These are phyloP conservation scores for Ibidorhyncha struthersii DNA, from an alignment of 2,113 vertebrate genomes.

Conservation along the genomic window DNA sequence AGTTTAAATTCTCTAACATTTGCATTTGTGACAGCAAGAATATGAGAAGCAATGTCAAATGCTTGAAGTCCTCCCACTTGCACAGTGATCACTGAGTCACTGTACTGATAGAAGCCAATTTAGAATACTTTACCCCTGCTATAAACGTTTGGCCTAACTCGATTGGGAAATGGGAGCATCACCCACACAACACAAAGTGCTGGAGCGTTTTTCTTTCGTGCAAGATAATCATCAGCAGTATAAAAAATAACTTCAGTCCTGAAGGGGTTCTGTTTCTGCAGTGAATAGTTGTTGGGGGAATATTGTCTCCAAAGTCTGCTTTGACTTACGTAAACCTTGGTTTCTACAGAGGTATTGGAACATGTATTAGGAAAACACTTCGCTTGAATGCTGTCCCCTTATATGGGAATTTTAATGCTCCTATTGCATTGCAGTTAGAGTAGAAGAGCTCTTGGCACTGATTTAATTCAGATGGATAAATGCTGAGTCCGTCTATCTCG, in stretches of 20 bases:
- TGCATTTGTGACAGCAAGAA: slow-evolving; percentile 20
- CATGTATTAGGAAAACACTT: neutral
- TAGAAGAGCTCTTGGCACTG: neutral
- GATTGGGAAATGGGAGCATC: slow-evolving; percentile 23
- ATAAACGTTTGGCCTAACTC: slow-evolving; percentile 5
- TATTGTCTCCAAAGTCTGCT: neutral
- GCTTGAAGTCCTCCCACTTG: slow-evolving; percentile 42
- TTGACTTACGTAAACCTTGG: neutral
- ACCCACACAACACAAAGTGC: slow-evolving; percentile 3
- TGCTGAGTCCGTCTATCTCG: neutral
- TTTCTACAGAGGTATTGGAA: neutral
- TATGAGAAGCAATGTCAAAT: slow-evolving; percentile 20
- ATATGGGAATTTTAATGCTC: neutral
- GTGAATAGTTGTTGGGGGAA: neutral
- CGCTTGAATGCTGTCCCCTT: neutral
- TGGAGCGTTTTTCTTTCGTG: neutral
- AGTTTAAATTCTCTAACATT: slow-evolving; percentile 16
- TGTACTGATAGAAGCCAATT: neutral
- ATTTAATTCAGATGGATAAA: neutral
- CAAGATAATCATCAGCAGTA: neutral
- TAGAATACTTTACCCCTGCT: neutral
- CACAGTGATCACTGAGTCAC: neutral
- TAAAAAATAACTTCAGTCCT: neutral
- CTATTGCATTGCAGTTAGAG: neutral
- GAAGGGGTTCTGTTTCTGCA: neutral